A percentile compares a stretch with the other conserved stretches of the same genome.
Evolutionary conservation across 53 echinoderm and acorn worm species (phyloP).

Genomic region (Echinarachnius parma): DNA sequence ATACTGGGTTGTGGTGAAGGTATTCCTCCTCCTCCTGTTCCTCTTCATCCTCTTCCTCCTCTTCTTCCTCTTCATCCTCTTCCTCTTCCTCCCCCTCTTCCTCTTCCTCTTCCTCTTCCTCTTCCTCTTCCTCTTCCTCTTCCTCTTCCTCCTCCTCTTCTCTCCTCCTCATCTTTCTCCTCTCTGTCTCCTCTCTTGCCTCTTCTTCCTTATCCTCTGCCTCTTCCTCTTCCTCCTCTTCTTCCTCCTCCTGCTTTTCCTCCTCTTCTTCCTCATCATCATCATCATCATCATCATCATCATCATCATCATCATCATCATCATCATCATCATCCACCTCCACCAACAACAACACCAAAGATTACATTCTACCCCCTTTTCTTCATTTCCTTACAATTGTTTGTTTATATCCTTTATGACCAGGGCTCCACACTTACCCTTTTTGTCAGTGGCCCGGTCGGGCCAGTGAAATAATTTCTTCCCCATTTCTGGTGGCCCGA

Average conservation of each 20-base stretch:
- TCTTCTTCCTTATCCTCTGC: neutral
- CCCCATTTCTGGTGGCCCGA: too few relatives aligned
- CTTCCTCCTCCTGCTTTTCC: neutral
- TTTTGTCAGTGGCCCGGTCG: too few relatives aligned
- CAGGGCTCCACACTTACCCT: too few relatives aligned
- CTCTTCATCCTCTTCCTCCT: neutral
- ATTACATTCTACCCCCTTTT: too few relatives aligned
- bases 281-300: neutral
- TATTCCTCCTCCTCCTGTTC: neutral
- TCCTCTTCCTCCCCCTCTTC: neutral
- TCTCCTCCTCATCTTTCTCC: neutral
- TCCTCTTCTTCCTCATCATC: neutral
- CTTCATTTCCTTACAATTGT: too few relatives aligned
- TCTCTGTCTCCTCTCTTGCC: neutral
- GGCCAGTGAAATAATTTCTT: too few relatives aligned
- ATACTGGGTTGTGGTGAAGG: too few relatives aligned
- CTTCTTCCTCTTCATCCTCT: neutral
- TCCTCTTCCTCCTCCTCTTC: neutral
- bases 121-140: neutral
- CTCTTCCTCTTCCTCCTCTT: neutral
- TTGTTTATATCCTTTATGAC: too few relatives aligned
- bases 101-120: neutral
- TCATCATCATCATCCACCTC: too few relatives aligned
- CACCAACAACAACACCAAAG: too few relatives aligned
- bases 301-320: neutral